Evolutionary conservation across 2,113 vertebrate genomes (phyloP).

Genomic region (Canis aureus): DNA sequence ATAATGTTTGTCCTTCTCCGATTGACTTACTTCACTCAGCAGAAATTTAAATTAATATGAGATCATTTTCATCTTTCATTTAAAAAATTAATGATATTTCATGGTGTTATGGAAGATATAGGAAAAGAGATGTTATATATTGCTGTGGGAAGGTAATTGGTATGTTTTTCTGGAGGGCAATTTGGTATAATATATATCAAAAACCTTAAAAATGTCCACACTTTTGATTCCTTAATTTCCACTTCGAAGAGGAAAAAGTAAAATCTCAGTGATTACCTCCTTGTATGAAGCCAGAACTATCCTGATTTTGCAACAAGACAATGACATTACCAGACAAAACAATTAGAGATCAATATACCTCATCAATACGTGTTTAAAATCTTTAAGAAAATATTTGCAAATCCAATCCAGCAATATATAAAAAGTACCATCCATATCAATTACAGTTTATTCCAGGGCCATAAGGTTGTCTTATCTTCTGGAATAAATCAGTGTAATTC

Average conservation of each 20-base stretch:
- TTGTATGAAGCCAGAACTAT: background rate
- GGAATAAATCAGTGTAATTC: background rate
- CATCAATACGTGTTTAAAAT: background rate
- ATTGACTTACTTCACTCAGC: too few species aligned
- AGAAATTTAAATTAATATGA: conserved; percentile 12
- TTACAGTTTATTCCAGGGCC: background rate
- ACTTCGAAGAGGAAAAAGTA: background rate
- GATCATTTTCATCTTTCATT: background rate
- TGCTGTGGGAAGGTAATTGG: background rate
- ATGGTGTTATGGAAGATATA: background rate
- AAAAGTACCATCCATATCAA: background rate
- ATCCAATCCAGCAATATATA: background rate
- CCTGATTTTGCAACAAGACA: background rate
- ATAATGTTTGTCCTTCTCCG: too few species aligned
- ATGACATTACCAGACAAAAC: background rate
- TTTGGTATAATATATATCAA: background rate
- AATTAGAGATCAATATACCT: background rate
- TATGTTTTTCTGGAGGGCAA: background rate
- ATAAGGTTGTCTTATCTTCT: background rate
- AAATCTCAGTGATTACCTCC: background rate
- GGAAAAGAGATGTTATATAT: background rate
- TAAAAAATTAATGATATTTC: background rate
- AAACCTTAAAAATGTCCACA: background rate
- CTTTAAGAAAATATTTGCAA: background rate
- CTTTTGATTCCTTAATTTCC: background rate